Evolutionary conservation across 2,113 vertebrate genomes (phyloP).

Genomic region (Caloenas nicobarica): DNA sequence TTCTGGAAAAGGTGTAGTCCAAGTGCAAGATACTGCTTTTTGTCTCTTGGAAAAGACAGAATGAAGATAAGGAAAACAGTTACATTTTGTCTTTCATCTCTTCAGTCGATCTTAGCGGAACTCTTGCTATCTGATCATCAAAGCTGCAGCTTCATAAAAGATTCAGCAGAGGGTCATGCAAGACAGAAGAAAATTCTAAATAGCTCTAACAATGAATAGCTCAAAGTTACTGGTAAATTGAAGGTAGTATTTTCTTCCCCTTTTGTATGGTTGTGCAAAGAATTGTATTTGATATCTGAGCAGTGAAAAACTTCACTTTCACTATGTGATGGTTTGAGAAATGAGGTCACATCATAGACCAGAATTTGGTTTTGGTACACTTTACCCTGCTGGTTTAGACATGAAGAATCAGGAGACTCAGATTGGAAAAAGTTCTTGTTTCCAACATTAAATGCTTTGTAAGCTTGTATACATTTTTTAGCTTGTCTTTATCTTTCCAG

Average conservation of each 20-base stretch:
- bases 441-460: neutral
- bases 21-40: neutral
- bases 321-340: neutral
- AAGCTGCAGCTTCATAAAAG: neutral
- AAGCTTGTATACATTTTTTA: neutral
- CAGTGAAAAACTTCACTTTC: neutral
- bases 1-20: neutral
- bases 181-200: constrained; percentile 19
- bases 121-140: constrained; percentile 15
- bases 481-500: neutral
- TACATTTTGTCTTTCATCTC: constrained; percentile 25
- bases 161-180: neutral
- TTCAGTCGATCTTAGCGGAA: neutral
- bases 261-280: neutral
- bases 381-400: neutral
- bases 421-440: neutral
- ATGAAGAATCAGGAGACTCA: neutral
- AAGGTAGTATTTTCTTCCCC: neutral
- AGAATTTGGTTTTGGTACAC: neutral
- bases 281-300: neutral
- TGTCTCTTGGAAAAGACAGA: neutral
- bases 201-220: neutral
- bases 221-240: neutral
- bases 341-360: neutral
- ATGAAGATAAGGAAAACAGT: neutral